Evolutionary conservation across 2,888 invertebrate genomes (phyloP), one percentile per base, ranked within the genome.

Genomic region (Arge pagana): DNA sequence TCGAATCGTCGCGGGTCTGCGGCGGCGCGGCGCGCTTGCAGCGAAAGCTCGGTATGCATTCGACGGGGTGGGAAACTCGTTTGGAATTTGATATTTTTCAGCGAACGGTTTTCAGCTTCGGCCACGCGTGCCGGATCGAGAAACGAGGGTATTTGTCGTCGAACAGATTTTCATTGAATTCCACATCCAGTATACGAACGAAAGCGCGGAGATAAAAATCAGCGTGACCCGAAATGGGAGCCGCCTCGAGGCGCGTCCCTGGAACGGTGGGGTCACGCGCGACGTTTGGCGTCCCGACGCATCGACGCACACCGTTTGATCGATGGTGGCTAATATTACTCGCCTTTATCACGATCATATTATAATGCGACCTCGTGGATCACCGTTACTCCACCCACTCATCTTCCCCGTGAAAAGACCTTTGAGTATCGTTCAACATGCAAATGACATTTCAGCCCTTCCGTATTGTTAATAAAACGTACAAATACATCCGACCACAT

Each of bases 401-500:
- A 45, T 31, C 23, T 35, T 45, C 23, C 24, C 45, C 33, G 10
- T 24, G 13, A 23, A 45, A 33, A 33, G n/a, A 33, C 7, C 11
- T 10, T 19, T 33, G n/a, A n/a, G 15, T 23, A 33, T 45, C 43
- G 51, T 41, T 51, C 51, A 51, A 51, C 28, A 57, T 61, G 61
- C 59, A 64, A 64, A 60, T 65, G 60, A 58, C 61, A 63, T 65
- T 63, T 64, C 60, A 58, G 60, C 58, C 62, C 58, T 59, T 64
- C 61, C 57, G 58, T 62, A 63, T 62, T 64, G 65, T 65, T 65
- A 64, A 65, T 65, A 61, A 58, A 66, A 67, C 63, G 64, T 67
- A 67, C 57, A 64, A 67, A 67, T 65, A 23, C 40, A 26, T 26
- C 30, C 15, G 48, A 66, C 62, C 53, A 58, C 50, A 52, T 35